Percentiles rank a stretch among this genome's conserved stretches.
These are phyloP conservation scores for Rhimphoctona megacephalus DNA, from an alignment of 2,888 invertebrate genomes.

Conservation along the genomic window DNA sequence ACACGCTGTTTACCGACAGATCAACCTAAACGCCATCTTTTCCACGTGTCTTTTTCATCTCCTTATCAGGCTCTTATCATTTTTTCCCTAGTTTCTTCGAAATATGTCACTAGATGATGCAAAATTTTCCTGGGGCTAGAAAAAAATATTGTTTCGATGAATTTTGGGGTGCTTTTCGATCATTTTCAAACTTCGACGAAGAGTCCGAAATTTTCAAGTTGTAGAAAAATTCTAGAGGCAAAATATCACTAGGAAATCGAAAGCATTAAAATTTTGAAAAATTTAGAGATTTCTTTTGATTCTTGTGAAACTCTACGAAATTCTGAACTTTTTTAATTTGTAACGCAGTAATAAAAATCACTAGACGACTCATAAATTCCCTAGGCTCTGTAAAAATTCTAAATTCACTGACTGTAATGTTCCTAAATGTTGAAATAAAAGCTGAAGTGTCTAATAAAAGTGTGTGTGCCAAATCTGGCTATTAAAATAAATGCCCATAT, in stretches of 20 bases:
- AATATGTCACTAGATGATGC: not conserved
- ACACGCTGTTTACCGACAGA: not conserved
- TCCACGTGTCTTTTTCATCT: slow-evolving; percentile 20
- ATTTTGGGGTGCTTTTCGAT: not conserved
- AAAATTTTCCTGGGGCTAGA: not conserved
- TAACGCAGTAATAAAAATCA: not conserved
- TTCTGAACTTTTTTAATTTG: not conserved
- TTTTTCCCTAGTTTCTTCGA: not conserved
- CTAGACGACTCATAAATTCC: not conserved
- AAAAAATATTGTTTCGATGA: not conserved
- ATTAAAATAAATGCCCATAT: not conserved
- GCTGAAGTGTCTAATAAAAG: too few species aligned
- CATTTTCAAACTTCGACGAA: not conserved
- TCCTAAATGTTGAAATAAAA: not conserved
- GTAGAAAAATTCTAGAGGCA: not conserved
- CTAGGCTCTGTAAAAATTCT: not conserved
- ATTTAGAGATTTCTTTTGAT: not conserved
- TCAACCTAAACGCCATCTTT: slow-evolving; percentile 21
- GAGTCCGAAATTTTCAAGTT: not conserved
- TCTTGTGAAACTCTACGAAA: not conserved
- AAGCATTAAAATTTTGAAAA: not conserved
- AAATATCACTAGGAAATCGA: not conserved
- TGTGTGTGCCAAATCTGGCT: not conserved
- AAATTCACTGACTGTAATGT: not conserved
- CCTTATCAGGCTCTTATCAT: not conserved